phyloP scores from a whole-genome alignment of 2,113 vertebrate species.

The Lipophrys pholis region DNA sequence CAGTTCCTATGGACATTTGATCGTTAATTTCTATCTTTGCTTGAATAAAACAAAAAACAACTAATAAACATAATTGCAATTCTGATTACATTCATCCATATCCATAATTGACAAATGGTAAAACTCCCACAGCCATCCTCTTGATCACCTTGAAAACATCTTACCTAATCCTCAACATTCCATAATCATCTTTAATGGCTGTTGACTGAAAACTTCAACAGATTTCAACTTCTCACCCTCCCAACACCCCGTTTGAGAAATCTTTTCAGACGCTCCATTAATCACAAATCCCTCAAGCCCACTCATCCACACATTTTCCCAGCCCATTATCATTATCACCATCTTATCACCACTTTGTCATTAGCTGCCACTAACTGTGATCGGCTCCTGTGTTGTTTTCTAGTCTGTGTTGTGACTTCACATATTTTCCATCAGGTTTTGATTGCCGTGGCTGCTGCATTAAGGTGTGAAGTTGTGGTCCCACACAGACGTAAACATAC shows the following conservation, averaged over 20 bases:
- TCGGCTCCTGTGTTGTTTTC: constrained; percentile 41
- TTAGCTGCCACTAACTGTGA: constrained; percentile 52
- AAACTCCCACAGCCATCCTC: neutral
- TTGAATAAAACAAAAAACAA: neutral
- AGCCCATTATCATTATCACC: constrained; percentile 71
- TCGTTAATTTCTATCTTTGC: neutral
- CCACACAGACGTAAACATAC: constrained; percentile 9
- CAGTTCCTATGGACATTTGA: neutral
- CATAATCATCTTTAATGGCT: neutral
- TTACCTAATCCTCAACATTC: constrained; percentile 16
- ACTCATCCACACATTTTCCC: constrained; percentile 57
- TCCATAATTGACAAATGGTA: too few species aligned
- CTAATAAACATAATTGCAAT: neutral
- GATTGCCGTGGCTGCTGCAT: constrained; percentile 23
- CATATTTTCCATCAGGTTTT: constrained; percentile 35
- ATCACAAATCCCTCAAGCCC: constrained; percentile 45
- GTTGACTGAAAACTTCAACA: constrained; percentile 42
- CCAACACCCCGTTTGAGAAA: constrained; percentile 5
- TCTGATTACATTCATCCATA: neutral
- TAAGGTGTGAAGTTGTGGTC: constrained; percentile 14
- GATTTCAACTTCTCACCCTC: constrained; percentile 8
- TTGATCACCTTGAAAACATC: neutral
- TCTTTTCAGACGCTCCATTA: constrained; percentile 48
- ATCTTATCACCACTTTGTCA: constrained; percentile 64
- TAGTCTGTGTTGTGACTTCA: constrained; percentile 30